Evolutionary conservation across 2,888 invertebrate genomes (phyloP), one percentile per base, ranked within the genome.

Genomic region (Vannuccia rotundouncinata): DNA sequence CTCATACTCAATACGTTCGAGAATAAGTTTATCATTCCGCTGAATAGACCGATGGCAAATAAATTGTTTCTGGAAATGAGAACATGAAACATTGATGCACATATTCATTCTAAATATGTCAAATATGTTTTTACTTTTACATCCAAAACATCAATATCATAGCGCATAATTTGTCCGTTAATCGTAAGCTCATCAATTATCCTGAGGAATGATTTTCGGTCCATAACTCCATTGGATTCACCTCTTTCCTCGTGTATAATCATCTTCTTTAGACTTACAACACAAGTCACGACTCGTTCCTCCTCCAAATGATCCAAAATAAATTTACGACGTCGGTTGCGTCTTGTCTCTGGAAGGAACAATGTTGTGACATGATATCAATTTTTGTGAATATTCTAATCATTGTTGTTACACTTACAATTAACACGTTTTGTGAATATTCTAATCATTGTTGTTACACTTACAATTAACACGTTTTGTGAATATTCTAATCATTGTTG

Each of bases 11-110:
- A 66, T 66, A 27, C 66, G 66, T 66, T 66, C 66, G 2, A 66
- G 10, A 22, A 66, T 66, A 5, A 66, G 25, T 27, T 5, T 5
- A 27, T 66, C 66, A 2, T 66, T 27, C 66, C 66, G 66, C 22
- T 66, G 2, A 27, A 66, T 66, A 2, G 66, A 66, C 5, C 22
- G 25, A 27, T 66, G 66, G 22, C 66, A 66, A 2, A 66, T 5
- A 27, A 66, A 66, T 22, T 66, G 66, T 66, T 66, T 66, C 66
- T 66, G 25, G n/a, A n/a, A n/a, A n/a, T n/a, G n/a, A n/a, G n/a
- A n/a, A n/a, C n/a, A n/a, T n/a, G n/a, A n/a, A n/a, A n/a, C n/a
- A n/a, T n/a, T n/a, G n/a, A n/a, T n/a, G n/a, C n/a, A n/a, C n/a
- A n/a, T n/a, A n/a, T n/a, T n/a, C n/a, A n/a, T n/a, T n/a, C n/a